phyloP scores from a whole-genome alignment of 64 coral and sea anemone species.

The Stichodactyla mertensii region DNA sequence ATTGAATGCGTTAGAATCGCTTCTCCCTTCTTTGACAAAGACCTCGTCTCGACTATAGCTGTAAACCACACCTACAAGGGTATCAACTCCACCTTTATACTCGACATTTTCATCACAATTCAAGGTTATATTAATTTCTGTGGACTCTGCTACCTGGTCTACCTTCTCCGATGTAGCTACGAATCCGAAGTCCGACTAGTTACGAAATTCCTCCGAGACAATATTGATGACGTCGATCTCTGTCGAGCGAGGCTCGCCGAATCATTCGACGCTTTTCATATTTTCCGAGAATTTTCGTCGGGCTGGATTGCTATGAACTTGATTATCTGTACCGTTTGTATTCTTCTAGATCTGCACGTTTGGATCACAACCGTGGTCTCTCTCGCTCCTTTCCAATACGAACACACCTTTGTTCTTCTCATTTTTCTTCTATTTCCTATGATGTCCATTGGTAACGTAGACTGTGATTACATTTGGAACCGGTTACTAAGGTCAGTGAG shows the following conservation, averaged over 20 bases:
- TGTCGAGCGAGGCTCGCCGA: slow-evolving; percentile 78
- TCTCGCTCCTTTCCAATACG: slow-evolving; percentile 65
- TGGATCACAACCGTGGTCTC: slow-evolving; percentile 48
- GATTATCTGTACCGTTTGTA: slow-evolving; percentile 62
- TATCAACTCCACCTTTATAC: slow-evolving; percentile 10
- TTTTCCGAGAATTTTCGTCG: slow-evolving; percentile 86
- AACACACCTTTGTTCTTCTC: slow-evolving; percentile 43
- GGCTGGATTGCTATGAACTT: slow-evolving; percentile 81
- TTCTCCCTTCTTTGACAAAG: slow-evolving; percentile 60
- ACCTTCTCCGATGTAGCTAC: slow-evolving; percentile 79
- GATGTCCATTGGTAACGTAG: slow-evolving; percentile 76
- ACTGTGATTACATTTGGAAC: slow-evolving; percentile 91
- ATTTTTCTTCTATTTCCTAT: slow-evolving; percentile 54
- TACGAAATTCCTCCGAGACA: slow-evolving; percentile 56
- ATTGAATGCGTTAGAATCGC: slow-evolving; percentile 49
- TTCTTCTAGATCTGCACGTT: slow-evolving; percentile 70
- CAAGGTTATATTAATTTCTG: slow-evolving; percentile 83
- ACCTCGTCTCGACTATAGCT: slow-evolving; percentile 37
- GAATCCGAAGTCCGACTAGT: slow-evolving; percentile 72
- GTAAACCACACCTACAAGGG: slow-evolving; percentile 27
- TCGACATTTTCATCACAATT: slow-evolving; percentile 47
- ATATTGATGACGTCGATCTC: slow-evolving; percentile 66
- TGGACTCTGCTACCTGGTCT: slow-evolving; percentile 73
- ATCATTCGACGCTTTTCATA: slow-evolving; percentile 78
- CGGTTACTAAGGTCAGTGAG: slow-evolving; percentile 69